A percentile compares a stretch with the other conserved stretches of the same genome.
Evolutionary conservation across 2,888 invertebrate genomes (phyloP).

Genomic region (Hartigia nigra): DNA sequence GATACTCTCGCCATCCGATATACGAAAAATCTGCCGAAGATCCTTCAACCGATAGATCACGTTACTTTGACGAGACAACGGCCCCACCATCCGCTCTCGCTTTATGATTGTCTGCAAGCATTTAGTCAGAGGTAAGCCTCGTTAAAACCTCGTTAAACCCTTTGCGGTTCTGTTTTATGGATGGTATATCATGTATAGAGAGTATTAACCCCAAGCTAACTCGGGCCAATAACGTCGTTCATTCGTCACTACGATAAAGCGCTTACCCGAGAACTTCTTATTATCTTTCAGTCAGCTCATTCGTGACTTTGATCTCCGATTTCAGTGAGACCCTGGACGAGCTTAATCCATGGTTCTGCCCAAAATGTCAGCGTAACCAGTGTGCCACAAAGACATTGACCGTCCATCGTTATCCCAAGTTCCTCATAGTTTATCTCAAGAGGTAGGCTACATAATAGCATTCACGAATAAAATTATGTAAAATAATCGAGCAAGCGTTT

Average conservation of each 20-base stretch:
- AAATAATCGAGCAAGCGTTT: neutral
- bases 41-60: constrained; percentile 65
- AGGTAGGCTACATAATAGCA: constrained; percentile 52
- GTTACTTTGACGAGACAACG: constrained; percentile 67
- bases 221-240: neutral
- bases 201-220: too few species aligned
- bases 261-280: neutral
- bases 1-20: constrained; percentile 70
- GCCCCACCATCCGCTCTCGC: constrained; percentile 68
- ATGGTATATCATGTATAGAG: too few species aligned
- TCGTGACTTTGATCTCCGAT: constrained; percentile 19
- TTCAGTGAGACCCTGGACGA: constrained; percentile 73
- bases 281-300: neutral
- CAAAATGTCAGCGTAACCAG: constrained; percentile 71
- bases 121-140: constrained; percentile 70
- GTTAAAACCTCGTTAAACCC: too few species aligned
- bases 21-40: constrained; percentile 61
- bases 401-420: constrained; percentile 74
- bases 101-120: constrained; percentile 73
- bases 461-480: neutral
- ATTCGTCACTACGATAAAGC: neutral
- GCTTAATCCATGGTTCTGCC: constrained; percentile 76
- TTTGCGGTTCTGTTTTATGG: too few species aligned
- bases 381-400: constrained; percentile 75
- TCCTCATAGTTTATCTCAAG: constrained; percentile 74